Evolutionary conservation across 2,113 vertebrate species (phyloP), one percentile per base, ranked within the genome.

Genomic region (Calidris pugnax): DNA sequence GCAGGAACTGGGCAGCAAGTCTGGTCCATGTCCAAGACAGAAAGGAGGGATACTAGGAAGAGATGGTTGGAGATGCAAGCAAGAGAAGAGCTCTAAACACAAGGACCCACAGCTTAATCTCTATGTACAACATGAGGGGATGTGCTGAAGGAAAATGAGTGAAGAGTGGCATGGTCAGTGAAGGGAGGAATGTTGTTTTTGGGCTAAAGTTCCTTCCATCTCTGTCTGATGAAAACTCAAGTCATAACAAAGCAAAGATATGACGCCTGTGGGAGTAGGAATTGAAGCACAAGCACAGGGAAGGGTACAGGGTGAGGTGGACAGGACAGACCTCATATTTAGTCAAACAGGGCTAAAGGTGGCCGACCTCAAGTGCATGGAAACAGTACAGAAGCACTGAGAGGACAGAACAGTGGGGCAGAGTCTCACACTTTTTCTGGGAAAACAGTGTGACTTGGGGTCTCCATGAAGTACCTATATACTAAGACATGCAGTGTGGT

Each of bases 251-350:
- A 79, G 33, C 9, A 62, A 90, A 85, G 30, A 21, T 48, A 32
- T 5, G 18, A 9, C 30, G 56, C 28, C 33, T 50, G 24, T 33
- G 24, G 33, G 67, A 90, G 11, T 51, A 43, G 50, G 62, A 82
- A 64, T 33, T 24, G 45, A 93, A 91, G 41, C 33, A 60, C 35
- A 93, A 60, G 47, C 28, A 67, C 7, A n/a, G 67, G 26, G n/a
- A 62, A 76, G 5, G 22, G 14, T 27, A 3, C 2, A 9, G 28
- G 30, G 17, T 60, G 50, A 37, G 9, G 22, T 24, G 4, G 32
- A 16, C 14, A 53, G 50, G 21, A 26, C 2, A 1, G 33, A 56
- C 19, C 13, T 62, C 0, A 0, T 67, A 23, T 66, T 41, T 69
- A 67, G 57, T 66, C 62, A 27, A 79, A 50, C 15, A 43, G 26